Conservation (phyloP, 2,113 vertebrate genomes). For the Maccullochella peelii region DNA sequence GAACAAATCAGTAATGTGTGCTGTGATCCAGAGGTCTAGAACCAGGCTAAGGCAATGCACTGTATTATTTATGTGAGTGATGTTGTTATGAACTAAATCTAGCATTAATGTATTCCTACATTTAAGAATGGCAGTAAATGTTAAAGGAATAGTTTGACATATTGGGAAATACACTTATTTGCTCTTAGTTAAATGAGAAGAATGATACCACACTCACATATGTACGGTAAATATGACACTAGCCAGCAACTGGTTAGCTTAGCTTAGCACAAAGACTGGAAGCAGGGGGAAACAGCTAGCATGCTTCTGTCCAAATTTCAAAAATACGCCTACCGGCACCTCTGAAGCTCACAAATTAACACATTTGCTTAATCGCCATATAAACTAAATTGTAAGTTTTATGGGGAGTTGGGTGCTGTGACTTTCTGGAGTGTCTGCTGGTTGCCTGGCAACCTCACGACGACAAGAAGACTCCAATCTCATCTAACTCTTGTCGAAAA, state of each 20-base stretch:
- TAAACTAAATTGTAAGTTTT: background rate
- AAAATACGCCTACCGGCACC: background rate
- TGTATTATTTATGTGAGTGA: background rate
- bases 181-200: background rate
- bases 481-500: background rate
- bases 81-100: background rate
- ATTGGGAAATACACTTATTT: background rate
- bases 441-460: background rate
- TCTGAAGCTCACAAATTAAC: background rate
- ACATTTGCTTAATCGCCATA: background rate
- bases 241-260: background rate
- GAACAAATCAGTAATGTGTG: background rate
- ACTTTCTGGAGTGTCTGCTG: background rate
- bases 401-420: background rate
- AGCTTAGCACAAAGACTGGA: background rate
- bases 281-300: background rate
- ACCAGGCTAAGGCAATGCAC: background rate
- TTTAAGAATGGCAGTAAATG: background rate
- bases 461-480: no score
- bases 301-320: background rate
- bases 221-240: background rate
- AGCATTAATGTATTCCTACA: background rate
- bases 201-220: background rate
- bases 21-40: background rate
- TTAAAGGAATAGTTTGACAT: background rate